Evolutionary conservation across 2,113 vertebrate species (phyloP).

Genomic region (Phylloscopus trochiloides): DNA sequence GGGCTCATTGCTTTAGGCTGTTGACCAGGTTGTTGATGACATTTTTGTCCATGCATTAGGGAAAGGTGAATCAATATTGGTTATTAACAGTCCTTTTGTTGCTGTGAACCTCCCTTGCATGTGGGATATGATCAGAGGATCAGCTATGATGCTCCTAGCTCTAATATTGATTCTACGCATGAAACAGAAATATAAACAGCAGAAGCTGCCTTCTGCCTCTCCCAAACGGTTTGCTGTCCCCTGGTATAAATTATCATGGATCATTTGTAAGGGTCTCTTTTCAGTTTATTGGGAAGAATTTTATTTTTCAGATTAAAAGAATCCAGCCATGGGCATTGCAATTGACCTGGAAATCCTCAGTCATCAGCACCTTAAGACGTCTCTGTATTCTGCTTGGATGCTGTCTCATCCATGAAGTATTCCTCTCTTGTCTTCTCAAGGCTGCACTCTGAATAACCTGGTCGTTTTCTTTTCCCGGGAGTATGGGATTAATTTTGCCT

Average conservation of each 20-base stretch:
- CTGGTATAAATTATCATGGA: background rate
- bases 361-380: background rate
- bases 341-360: background rate
- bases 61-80: constrained; percentile 24
- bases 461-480: background rate
- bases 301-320: background rate
- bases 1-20: background rate
- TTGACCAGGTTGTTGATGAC: constrained; percentile 4
- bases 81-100: constrained; percentile 25
- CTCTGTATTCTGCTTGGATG: background rate
- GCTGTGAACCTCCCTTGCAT: background rate
- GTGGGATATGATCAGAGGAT: background rate
- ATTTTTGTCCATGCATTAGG: background rate
- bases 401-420: background rate
- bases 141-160: background rate
- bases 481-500: background rate
- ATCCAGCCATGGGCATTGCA: background rate
- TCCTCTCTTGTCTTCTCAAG: background rate
- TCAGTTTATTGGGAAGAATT: background rate
- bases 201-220: background rate
- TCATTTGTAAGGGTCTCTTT: background rate
- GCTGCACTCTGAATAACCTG: background rate
- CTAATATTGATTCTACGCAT: background rate
- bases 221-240: background rate
- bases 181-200: background rate